These are phyloP conservation scores for Alligator mississippiensis DNA, from an alignment of 2,113 vertebrate genomes.

Conservation along the genomic window DNA sequence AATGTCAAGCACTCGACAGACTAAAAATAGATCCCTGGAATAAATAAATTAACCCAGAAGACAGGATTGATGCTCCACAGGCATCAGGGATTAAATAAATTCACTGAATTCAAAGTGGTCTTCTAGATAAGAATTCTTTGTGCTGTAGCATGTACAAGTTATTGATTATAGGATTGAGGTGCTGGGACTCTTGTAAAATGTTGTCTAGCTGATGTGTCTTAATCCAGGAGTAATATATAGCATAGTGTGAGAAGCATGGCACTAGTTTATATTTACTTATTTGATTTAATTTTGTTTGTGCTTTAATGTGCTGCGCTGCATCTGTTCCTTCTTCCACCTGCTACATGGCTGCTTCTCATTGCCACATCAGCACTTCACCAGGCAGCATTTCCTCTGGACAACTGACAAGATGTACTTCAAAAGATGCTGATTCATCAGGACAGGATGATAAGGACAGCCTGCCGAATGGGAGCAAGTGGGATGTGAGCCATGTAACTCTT, in stretches of 20 bases:
- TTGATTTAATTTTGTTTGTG: neutral
- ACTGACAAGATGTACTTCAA: neutral
- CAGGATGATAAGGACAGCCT: neutral
- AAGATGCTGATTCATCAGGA: neutral
- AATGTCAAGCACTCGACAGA: conserved; percentile 57
- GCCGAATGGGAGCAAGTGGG: neutral
- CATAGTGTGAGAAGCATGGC: neutral
- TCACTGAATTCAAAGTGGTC: conserved; percentile 56
- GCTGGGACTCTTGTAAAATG: conserved; percentile 53
- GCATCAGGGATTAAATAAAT: conserved; percentile 62
- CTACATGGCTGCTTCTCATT: neutral
- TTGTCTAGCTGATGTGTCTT: neutral
- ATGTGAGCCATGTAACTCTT: too few species aligned
- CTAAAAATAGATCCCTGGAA: conserved; percentile 56
- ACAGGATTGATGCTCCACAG: conserved; percentile 48
- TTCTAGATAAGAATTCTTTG: conserved; percentile 67
- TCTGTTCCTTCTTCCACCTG: conserved; percentile 5
- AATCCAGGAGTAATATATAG: neutral
- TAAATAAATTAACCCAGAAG: conserved; percentile 64
- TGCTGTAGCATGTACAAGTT: conserved; percentile 63
- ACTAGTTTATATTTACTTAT: neutral
- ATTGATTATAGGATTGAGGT: conserved; percentile 62
- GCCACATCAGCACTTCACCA: rapidly evolving
- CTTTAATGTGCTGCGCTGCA: neutral
- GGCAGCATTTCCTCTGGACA: neutral